Evolutionary conservation across 2,113 vertebrate genomes (phyloP).

Genomic region (Thomomys bottae): DNA sequence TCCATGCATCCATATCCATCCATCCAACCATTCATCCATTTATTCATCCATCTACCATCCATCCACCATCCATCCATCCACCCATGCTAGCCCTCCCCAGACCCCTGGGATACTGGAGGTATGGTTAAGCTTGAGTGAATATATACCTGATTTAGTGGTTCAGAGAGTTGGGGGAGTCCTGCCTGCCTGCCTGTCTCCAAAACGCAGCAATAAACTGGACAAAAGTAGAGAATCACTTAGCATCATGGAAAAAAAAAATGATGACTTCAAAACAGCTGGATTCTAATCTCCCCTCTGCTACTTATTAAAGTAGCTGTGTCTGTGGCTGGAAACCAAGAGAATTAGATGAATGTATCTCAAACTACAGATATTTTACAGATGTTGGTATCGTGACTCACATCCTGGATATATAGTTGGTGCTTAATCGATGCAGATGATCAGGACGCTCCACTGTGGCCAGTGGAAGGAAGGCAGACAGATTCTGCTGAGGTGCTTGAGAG

Average conservation of each 20-base stretch:
- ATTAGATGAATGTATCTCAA: not conserved
- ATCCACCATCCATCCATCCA: too few relatives aligned
- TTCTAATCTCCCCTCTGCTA: not conserved
- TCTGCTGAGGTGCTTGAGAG: not conserved
- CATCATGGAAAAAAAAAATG: accelerated
- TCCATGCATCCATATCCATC: not conserved
- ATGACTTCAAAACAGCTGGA: not conserved
- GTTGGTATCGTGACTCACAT: not conserved
- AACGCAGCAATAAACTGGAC: not conserved
- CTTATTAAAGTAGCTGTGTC: not conserved
- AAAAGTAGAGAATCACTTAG: not conserved
- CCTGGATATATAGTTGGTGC: not conserved
- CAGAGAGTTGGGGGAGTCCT: not conserved
- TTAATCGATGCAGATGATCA: not conserved
- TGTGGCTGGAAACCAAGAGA: not conserved
- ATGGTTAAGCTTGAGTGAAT: not conserved
- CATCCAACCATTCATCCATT: not conserved
- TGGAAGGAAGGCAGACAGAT: not conserved
- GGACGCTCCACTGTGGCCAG: not conserved
- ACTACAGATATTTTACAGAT: not conserved
- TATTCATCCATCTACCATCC: not conserved
- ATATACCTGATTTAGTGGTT: not conserved
- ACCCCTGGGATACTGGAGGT: not conserved
- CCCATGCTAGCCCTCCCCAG: accelerated
- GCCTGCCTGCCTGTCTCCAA: not conserved